Conservation (phyloP, 2,888 invertebrate species). For the Phyllotreta cruciferae region DNA sequence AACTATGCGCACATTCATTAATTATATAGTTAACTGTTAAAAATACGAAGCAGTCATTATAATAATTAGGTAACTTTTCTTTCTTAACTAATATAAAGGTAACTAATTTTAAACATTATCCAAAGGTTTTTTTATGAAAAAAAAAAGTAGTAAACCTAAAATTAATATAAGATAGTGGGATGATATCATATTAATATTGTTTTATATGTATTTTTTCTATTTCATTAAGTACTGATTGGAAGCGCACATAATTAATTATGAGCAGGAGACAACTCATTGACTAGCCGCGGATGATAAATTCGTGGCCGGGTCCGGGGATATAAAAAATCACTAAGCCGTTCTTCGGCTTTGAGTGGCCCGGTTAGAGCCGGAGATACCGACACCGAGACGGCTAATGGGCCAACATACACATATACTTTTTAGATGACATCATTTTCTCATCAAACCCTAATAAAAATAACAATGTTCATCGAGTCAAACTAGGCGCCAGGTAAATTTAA, state of each 20-base stretch:
- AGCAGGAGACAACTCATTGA: constrained; percentile 11
- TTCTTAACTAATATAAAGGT: too few species aligned
- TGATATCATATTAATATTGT: constrained; percentile 4
- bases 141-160: too few species aligned
- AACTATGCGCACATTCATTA: too few species aligned
- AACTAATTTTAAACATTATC: too few species aligned
- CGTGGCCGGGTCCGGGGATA: constrained; percentile 15
- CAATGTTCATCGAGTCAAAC: constrained; percentile 52
- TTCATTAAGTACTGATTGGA: constrained; percentile 18
- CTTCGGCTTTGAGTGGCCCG: constrained; percentile 31
- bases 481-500: constrained; percentile 53
- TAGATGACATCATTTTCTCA: constrained; percentile 60
- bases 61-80: too few species aligned
- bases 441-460: constrained; percentile 59
- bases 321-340: constrained; percentile 28
- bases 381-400: constrained; percentile 55
- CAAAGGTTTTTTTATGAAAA: too few species aligned
- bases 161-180: background rate
- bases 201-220: constrained; percentile 13
- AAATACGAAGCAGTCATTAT: too few species aligned
- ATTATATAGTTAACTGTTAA: too few species aligned
- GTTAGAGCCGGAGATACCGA: constrained; percentile 27
- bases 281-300: constrained; percentile 28
- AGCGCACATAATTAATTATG: constrained; percentile 21
- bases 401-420: constrained; percentile 58